Percentiles rank a stretch among this genome's conserved stretches.
Evolutionary conservation across 2,797 vertebrate genomes (phyloP).

Genomic region (Brachyrhaphis roseni): DNA sequence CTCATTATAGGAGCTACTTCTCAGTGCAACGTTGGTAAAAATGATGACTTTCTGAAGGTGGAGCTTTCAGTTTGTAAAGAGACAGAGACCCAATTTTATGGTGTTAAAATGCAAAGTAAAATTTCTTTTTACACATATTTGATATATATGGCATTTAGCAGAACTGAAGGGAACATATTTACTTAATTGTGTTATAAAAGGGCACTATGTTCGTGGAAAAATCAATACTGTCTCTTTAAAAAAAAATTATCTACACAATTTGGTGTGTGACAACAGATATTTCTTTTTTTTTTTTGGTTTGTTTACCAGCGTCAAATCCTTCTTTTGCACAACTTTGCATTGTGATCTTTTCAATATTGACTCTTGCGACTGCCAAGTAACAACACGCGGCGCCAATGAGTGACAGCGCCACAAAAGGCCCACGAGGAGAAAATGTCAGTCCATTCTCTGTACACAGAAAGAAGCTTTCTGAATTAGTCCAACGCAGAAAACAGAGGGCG

Average conservation of each 20-base stretch:
- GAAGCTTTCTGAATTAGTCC: conserved; percentile 65
- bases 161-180: no score
- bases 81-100: no score
- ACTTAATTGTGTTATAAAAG: no score
- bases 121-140: neutral
- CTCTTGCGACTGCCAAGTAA: conserved; percentile 60
- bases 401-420: conserved; percentile 50
- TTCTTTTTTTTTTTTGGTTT: conserved; percentile 7
- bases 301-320: conserved; percentile 17
- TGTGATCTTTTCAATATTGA: conserved; percentile 68
- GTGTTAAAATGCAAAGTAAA: no score
- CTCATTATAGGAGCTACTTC: no score
- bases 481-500: conserved; percentile 29
- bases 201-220: no score
- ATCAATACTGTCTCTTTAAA: no score
- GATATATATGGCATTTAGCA: no score
- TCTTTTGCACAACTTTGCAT: conserved; percentile 47
- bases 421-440: conserved; percentile 51
- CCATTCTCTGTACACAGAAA: conserved; percentile 60
- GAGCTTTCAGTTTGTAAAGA: no score
- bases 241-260: conserved; percentile 13
- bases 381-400: conserved; percentile 38
- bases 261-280: conserved; percentile 14
- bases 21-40: no score
- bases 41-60: no score